Evolutionary conservation across 2,797 vertebrate species (phyloP).

Genomic region (Morelia viridis): DNA sequence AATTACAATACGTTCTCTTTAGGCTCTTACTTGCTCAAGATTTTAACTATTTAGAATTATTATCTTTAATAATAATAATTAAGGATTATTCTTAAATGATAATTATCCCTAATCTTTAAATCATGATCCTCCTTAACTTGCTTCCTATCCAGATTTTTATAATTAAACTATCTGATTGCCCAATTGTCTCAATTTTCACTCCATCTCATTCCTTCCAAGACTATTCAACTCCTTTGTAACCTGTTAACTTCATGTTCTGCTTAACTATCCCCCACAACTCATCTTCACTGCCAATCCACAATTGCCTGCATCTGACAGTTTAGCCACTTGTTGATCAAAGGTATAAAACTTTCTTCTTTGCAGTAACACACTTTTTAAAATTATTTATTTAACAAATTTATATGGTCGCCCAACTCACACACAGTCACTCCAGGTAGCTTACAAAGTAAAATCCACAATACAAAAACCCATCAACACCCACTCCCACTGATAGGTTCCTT

Average conservation of each 20-base stretch:
- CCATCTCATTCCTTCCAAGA: background rate
- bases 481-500: no score
- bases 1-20: background rate
- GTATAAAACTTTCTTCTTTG: no score
- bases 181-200: background rate
- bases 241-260: background rate
- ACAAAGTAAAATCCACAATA: no score
- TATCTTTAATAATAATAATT: background rate
- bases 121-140: background rate
- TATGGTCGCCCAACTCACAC: no score
- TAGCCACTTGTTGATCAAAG: no score
- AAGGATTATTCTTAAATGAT: background rate
- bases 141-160: background rate
- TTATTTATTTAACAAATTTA: no score
- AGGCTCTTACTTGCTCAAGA: background rate
- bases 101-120: background rate
- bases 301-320: background rate
- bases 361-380: no score
- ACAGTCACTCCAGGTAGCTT: no score
- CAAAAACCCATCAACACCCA: no score
- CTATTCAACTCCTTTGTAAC: background rate
- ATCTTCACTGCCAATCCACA: background rate
- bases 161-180: background rate
- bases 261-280: background rate
- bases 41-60: background rate